Evolutionary conservation across 1,140 invertebrate genomes (phyloP).

Genomic region (Phymorhynchus buccinoides): DNA sequence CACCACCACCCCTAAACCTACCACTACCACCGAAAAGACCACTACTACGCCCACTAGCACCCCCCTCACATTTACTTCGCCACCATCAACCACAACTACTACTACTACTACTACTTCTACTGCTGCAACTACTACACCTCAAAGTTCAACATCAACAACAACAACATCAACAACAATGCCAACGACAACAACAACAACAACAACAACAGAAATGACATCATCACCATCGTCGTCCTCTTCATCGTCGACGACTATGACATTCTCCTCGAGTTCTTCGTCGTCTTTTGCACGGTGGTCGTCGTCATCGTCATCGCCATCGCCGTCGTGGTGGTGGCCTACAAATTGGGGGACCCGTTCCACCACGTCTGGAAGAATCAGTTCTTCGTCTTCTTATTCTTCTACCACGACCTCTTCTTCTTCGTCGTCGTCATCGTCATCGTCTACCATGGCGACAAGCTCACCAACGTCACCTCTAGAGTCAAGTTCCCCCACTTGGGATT

Average conservation of each 20-base stretch:
- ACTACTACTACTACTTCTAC: conserved; percentile 11
- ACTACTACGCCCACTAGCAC: not conserved
- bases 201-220: not conserved
- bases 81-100: not conserved
- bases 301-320: too few species aligned
- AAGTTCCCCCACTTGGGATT: too few species aligned
- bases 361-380: too few species aligned
- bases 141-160: not conserved
- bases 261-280: not conserved
- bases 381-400: not conserved
- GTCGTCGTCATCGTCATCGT: conserved; percentile 1
- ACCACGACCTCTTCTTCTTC: not conserved
- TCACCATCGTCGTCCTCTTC: conserved; percentile 8
- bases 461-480: too few species aligned
- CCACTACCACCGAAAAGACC: not conserved
- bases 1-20: not conserved
- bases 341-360: too few species aligned
- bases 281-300: too few species aligned
- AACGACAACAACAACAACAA: not conserved
- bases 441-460: too few species aligned
- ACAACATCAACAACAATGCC: conserved; percentile 8
- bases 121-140: not conserved
- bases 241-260: not conserved
- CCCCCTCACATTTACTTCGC: not conserved
- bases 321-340: too few species aligned